Evolutionary conservation across 1,140 invertebrate species (phyloP).

Genomic region (Sogatella furcifera): DNA sequence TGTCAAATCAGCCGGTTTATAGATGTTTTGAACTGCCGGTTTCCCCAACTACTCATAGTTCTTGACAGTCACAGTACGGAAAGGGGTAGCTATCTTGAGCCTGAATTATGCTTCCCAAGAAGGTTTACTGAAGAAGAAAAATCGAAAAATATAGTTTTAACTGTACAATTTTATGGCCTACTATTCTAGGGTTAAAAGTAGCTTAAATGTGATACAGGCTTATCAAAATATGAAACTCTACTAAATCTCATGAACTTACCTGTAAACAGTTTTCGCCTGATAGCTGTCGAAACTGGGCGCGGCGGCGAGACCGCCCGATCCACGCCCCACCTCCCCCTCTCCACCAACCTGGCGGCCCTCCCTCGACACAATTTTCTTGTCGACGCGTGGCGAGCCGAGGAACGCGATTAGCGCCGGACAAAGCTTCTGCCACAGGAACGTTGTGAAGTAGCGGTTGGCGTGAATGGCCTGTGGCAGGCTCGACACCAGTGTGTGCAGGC

Average conservation of each 20-base stretch:
- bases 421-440: constrained; percentile 83
- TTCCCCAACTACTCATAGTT: no score
- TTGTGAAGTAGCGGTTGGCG: constrained; percentile 70
- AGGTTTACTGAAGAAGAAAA: no score
- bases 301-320: constrained; percentile 56
- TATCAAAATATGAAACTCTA: no score
- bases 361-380: constrained; percentile 56
- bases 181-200: no score
- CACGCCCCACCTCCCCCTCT: constrained; percentile 41
- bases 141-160: no score
- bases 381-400: constrained; percentile 65
- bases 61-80: no score
- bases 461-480: constrained; percentile 70
- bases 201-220: no score
- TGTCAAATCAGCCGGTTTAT: no score
- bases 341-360: constrained; percentile 41
- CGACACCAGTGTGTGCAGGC: constrained; percentile 70
- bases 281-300: constrained; percentile 62
- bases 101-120: no score
- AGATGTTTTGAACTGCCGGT: no score
- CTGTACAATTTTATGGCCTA: no score
- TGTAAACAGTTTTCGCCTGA: constrained; percentile 77
- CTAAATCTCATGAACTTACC: constrained; percentile 37
- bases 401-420: constrained; percentile 80
- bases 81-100: no score